Base-by-base conservation (phyloP, 2,797 vertebrate species). In the Nannoperca obscura region DNA sequence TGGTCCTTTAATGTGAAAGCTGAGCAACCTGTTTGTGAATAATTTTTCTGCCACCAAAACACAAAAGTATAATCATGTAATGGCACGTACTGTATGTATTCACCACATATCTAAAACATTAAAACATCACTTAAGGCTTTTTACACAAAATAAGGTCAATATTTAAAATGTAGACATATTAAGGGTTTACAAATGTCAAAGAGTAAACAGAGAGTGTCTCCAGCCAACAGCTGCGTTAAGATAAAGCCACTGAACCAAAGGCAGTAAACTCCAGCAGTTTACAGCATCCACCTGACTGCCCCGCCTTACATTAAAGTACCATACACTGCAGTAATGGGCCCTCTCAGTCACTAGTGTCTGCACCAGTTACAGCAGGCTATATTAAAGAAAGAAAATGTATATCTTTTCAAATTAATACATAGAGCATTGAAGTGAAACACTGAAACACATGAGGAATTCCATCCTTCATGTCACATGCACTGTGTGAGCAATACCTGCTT, bases 151-250 rank as follows among this genome's bases (percentile, higher is more conserved):
- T 11, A 6, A 19, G 7, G 58, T 70, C 74, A 24, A 65, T 58
- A 44, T 42, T 71, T 19, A 24, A 74, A 80, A 62, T 65, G 9
- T 12, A 10, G 32, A 42, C 5, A 17, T n/a, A 20, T 52, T 19
- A 68, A n/a, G 1, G 55, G 64, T 80, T 88, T 70, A 59, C 74
- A 13, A 81, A 5, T 74, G 30, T 59, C 27, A 27, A 44, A 11
- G 10, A 46, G 7, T 40, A 5, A 70, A 49, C 55, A 42, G 47
- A 80, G 83, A 47, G 86, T 80, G 82, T 57, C 49, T 62, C 49
- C 63, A 84, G 76, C 89, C 17, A 88, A 87, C 81, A 50, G 15
- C 9, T 27, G 40, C 0, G 3, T 78, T 70, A 15, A 24, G 22
- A 32, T 20, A 6, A 71, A 74, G 12, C 22, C 55, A 66, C 4